phyloP scores from a whole-genome alignment of 2,113 vertebrate genomes.

The Bungarus multicinctus region DNA sequence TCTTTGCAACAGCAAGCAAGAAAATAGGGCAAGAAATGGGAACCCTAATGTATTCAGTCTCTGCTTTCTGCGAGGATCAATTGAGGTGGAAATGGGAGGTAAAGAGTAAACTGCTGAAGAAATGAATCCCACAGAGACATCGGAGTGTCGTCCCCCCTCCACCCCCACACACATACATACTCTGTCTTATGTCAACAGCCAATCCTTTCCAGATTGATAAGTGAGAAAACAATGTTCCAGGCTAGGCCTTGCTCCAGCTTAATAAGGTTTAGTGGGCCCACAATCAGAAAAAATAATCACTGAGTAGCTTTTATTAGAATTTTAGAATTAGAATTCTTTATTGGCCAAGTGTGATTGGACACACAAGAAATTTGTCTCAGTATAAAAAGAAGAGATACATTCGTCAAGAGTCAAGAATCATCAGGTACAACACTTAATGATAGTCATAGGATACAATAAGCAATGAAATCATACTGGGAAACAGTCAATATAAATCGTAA shows the following conservation, averaged over 20 bases:
- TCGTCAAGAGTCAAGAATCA: no score
- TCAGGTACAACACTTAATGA: no score
- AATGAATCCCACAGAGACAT: not conserved
- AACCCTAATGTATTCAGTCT: not conserved
- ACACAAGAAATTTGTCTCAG: no score
- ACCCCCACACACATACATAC: not conserved
- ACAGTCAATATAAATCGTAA: no score
- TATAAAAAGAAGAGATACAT: no score
- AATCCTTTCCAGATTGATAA: not conserved
- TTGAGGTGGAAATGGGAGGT: not conserved
- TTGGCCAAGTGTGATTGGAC: no score
- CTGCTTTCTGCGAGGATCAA: not conserved
- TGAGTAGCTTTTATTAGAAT: not conserved
- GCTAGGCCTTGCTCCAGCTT: not conserved
- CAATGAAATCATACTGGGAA: no score
- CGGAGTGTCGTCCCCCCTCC: accelerated
- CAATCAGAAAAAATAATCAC: not conserved
- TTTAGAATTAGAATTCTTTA: no score
- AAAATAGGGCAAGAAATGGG: not conserved
- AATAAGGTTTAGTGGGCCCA: not conserved
- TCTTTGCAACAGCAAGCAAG: not conserved
- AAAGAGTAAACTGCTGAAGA: not conserved
- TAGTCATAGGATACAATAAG: no score
- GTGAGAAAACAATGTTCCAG: not conserved
- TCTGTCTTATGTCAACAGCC: not conserved